A percentile compares a stretch with the other conserved stretches of the same genome.
phyloP scores from a whole-genome alignment of 2,113 vertebrate species.

The Fregetta grallaria region DNA sequence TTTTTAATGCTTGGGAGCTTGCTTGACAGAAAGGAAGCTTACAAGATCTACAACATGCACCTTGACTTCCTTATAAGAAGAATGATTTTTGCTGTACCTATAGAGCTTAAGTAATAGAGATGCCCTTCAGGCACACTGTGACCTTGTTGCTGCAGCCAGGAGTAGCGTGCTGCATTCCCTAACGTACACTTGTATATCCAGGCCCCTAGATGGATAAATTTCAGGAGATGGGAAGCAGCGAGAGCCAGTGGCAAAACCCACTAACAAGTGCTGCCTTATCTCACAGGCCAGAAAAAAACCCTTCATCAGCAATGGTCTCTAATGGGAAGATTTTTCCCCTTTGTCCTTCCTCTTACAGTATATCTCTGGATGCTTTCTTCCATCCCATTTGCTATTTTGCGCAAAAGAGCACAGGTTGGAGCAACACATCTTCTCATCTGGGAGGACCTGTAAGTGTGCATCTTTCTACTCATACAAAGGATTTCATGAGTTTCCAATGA shows the following conservation, averaged over 20 bases:
- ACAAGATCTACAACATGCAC: neutral
- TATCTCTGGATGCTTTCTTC: neutral
- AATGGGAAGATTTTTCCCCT: neutral
- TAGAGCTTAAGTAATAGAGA: neutral
- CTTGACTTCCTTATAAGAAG: neutral
- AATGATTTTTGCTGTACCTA: neutral
- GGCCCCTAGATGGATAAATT: too few relatives aligned
- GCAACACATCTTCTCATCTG: neutral
- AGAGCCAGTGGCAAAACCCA: neutral
- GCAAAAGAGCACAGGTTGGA: neutral
- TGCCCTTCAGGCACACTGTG: rapidly evolving
- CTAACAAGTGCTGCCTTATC: neutral
- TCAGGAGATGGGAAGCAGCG: rapidly evolving
- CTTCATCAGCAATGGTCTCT: neutral
- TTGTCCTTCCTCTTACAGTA: neutral
- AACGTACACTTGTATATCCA: neutral
- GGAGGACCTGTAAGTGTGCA: neutral
- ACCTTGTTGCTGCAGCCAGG: neutral
- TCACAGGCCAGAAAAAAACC: neutral
- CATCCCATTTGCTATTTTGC: neutral
- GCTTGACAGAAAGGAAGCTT: neutral
- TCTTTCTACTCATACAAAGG: neutral
- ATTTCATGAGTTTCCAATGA: slow-evolving; percentile 1
- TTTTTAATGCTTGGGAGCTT: neutral
- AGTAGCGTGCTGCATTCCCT: rapidly evolving